Evolutionary conservation across 2,888 invertebrate genomes (phyloP), one percentile per base, ranked within the genome.

Genomic region (Lepidochrysops patricia): DNA sequence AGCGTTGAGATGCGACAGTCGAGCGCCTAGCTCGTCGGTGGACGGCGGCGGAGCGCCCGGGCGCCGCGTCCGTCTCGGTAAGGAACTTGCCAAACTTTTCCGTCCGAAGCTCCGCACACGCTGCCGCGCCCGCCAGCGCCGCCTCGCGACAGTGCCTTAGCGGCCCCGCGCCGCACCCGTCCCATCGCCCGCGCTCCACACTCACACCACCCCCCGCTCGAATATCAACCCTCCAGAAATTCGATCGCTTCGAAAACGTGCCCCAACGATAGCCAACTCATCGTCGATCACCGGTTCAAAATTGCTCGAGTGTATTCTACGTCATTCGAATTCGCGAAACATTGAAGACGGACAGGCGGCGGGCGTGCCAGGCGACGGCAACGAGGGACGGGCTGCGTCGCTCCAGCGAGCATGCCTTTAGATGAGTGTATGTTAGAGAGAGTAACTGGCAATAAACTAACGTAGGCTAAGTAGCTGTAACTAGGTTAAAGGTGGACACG

Each of bases 11-110:
- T 77, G 81, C 80, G 82, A 82, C 79, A 79, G 81, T 78, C 80
- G 78, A 78, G 79, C 77, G 79, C 75, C 77, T 75, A 76, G 79
- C 71, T 75, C 72, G 71, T 73, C 73, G 73, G 72, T 70, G 75
- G 76, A 74, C 75, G 75, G 68, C 68, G 72, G 69, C 70, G 69
- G 69, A 70, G 75, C 73, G 75, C 74, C 75, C 72, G 76, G 76
- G 76, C 73, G 67, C 67, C 68, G 64, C 68, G 67, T 70, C 70
- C 71, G 72, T 73, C 79, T 80, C 86, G 82, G 82, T 79, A 80
- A 74, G 77, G 80, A 79, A 80, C 84, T 84, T 80, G 84, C 84
- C 85, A 80, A 81, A 84, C 80, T 79, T 81, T 80, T 88, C 88
- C 88, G 88, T 88, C 88, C 88, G 82, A 81, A 81, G 85, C 77